Percentiles rank a stretch among this genome's conserved stretches.
These are phyloP conservation scores for Chalcis sispes DNA, from an alignment of 2,888 invertebrate species.

Conservation along the genomic window DNA sequence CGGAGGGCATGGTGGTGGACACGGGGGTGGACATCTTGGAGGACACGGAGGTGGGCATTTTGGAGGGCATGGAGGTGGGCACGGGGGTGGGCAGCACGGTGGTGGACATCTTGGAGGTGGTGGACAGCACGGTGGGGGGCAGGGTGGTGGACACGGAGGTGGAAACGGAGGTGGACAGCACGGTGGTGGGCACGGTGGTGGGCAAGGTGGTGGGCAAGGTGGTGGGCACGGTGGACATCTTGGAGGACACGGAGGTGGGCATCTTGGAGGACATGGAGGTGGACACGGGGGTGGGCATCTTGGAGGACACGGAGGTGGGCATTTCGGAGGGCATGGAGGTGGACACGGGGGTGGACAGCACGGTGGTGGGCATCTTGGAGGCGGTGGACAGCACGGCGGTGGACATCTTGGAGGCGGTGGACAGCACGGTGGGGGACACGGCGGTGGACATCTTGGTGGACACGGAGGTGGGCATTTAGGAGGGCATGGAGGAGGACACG, in stretches of 20 bases:
- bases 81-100: conserved; percentile 27
- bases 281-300: conserved; percentile 50
- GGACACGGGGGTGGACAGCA: neutral
- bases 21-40: conserved; percentile 40
- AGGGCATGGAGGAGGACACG: conserved; percentile 11
- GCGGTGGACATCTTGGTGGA: conserved; percentile 11
- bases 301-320: conserved; percentile 43
- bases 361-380: conserved; percentile 29
- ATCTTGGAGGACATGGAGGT: conserved; percentile 54
- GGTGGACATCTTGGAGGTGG: conserved; percentile 6
- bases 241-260: conserved; percentile 26
- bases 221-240: conserved; percentile 55
- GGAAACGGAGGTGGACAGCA: neutral
- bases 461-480: conserved; percentile 10
- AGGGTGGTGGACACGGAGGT: conserved; percentile 17
- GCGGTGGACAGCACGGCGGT: neutral
- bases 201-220: neutral
- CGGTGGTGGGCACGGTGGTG: conserved; percentile 6
- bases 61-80: conserved; percentile 39
- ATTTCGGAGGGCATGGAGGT: conserved; percentile 14
- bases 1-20: conserved; percentile 26
- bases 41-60: conserved; percentile 51
- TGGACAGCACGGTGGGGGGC: conserved; percentile 1
- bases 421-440: conserved; percentile 4
- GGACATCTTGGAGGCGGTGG: conserved; percentile 10